Evolutionary conservation across 2,797 vertebrate genomes (phyloP).

Genomic region (Percopsis omiscomaycus): DNA sequence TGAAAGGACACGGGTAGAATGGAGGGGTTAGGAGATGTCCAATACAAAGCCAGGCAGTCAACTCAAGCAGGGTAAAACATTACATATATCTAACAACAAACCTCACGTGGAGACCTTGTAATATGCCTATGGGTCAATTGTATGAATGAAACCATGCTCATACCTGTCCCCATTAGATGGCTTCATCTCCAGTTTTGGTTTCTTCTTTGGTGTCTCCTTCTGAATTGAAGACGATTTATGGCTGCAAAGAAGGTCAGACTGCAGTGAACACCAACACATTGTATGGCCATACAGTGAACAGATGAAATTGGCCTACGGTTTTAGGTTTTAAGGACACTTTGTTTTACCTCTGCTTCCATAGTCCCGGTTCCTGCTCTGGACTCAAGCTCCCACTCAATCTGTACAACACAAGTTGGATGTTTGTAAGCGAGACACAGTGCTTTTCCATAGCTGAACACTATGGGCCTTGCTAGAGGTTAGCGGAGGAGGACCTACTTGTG

Average conservation of each 20-base stretch:
- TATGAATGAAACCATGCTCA: background rate
- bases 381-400: constrained; percentile 93
- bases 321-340: background rate
- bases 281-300: background rate
- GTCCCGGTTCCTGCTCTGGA: constrained; percentile 96
- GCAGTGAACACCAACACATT: background rate
- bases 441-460: background rate
- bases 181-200: constrained; percentile 99
- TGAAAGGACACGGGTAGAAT: constrained; percentile 56
- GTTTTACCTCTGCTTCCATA: constrained; percentile 97
- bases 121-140: background rate
- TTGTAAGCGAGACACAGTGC: constrained; percentile 2
- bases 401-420: constrained; percentile 43
- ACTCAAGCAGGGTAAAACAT: background rate
- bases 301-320: background rate
- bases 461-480: background rate
- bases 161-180: constrained; percentile 99
- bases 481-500: constrained; percentile 85
- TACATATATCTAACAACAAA: background rate
- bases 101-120: background rate
- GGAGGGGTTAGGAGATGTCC: constrained; percentile 1
- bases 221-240: constrained; percentile 99
- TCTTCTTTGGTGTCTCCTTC: constrained; percentile 99
- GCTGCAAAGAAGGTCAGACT: constrained; percentile 75
- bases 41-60: background rate